These are phyloP conservation scores for Salvelinus sp. DNA, from an alignment of 2,113 vertebrate species.

Conservation along the genomic window DNA sequence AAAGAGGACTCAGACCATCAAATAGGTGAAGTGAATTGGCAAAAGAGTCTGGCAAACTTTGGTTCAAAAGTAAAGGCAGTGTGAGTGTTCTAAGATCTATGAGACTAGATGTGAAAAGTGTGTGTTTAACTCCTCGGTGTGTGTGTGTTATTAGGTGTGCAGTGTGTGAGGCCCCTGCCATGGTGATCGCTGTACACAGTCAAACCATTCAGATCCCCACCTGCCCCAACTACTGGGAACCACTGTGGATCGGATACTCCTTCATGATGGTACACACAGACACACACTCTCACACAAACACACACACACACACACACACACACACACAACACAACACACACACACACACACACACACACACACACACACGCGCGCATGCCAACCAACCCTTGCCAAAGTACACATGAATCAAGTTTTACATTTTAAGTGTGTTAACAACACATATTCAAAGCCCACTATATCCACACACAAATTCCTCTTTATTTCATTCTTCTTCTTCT, in stretches of 20 bases:
- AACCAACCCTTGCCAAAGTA: no score
- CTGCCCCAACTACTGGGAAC: constrained; percentile 84
- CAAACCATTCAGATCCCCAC: constrained; percentile 92
- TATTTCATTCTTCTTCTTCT: not conserved
- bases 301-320: no score
- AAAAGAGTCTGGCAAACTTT: no score
- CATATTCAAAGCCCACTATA: no score
- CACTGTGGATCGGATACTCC: constrained; percentile 96
- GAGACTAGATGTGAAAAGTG: not conserved
- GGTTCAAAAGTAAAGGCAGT: no score
- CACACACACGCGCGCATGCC: no score
- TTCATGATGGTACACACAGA: constrained; percentile 93
- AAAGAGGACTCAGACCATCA: no score
- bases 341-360: no score
- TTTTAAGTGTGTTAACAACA: no score
- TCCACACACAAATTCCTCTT: not conserved
- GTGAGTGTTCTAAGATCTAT: no score
- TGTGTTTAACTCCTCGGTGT: not conserved
- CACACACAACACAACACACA: fast-evolving
- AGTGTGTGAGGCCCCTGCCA: constrained; percentile 94
- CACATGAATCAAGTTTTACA: no score
- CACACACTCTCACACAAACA: not conserved
- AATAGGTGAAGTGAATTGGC: no score
- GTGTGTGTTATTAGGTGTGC: constrained; percentile 77
- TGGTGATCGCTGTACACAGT: constrained; percentile 96